Evolutionary conservation across 2,113 vertebrate genomes (phyloP).

Genomic region (Columba janthina): DNA sequence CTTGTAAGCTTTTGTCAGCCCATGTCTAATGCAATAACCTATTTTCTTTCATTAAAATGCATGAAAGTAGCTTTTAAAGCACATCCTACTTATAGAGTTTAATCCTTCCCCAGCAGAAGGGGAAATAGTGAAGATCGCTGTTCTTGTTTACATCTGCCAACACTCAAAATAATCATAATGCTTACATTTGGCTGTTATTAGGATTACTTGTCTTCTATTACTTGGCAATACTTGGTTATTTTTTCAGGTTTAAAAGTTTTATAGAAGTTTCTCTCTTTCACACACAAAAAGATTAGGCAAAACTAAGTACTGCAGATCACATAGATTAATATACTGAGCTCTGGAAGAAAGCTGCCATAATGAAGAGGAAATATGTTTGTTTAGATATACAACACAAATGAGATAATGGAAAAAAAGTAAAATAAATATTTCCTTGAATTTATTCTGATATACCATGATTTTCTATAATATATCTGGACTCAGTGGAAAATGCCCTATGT

Average conservation of each 20-base stretch:
- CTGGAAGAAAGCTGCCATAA: not conserved
- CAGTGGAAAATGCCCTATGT: not conserved
- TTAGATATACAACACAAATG: not conserved
- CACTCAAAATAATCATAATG: not conserved
- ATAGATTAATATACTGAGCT: not conserved
- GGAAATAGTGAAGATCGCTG: not conserved
- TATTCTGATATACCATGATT: not conserved
- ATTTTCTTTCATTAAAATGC: constrained; percentile 1
- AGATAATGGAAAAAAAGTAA: not conserved
- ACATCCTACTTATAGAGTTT: not conserved
- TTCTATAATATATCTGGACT: not conserved
- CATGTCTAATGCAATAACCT: not conserved
- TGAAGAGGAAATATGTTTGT: not conserved
- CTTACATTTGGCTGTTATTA: not conserved
- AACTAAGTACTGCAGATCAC: not conserved
- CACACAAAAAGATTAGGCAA: not conserved
- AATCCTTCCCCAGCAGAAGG: not conserved
- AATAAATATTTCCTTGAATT: not conserved
- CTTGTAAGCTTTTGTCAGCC: not conserved
- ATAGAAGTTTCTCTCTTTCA: not conserved
- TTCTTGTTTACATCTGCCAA: not conserved
- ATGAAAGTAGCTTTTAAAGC: not conserved
- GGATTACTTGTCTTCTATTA: not conserved
- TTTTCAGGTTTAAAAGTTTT: not conserved
- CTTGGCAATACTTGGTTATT: not conserved